phyloP scores from a whole-genome alignment of 2,888 invertebrate species.

The Myopa testacea region DNA sequence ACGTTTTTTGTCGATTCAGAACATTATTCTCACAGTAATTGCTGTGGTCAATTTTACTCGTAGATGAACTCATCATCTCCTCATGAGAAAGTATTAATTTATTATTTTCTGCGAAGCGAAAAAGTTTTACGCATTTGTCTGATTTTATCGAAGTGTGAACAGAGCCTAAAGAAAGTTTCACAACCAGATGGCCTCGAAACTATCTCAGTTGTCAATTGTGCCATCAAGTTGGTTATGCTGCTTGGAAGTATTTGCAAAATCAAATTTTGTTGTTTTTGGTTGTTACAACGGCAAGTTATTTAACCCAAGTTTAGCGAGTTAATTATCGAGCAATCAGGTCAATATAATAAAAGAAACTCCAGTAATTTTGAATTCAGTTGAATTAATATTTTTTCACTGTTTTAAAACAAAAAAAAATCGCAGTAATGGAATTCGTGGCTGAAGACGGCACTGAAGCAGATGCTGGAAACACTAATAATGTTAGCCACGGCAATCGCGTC shows the following conservation, averaged over 20 bases:
- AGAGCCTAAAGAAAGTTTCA: not conserved
- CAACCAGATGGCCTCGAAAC: not conserved
- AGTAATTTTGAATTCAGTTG: too few species aligned
- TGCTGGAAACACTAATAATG: constrained; percentile 35
- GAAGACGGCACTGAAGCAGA: constrained; percentile 41
- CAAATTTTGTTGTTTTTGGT: constrained; percentile 28
- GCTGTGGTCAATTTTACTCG: too few species aligned
- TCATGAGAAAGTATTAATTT: too few species aligned
- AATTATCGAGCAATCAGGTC: too few species aligned
- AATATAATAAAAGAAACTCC: not conserved
- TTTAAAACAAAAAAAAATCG: not conserved
- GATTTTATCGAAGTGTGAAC: too few species aligned
- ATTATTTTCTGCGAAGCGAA: too few species aligned
- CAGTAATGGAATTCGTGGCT: constrained; percentile 42
- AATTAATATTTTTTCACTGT: not conserved
- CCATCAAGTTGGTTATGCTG: constrained; percentile 13
- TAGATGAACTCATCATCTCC: too few species aligned
- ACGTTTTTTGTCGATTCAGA: too few species aligned
- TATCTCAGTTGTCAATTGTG: not conserved
- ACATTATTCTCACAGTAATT: too few species aligned
- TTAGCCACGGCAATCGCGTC: constrained; percentile 40
- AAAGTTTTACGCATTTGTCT: too few species aligned
- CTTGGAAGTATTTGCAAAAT: constrained; percentile 18
- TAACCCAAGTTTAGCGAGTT: not conserved
- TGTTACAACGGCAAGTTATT: constrained; percentile 26